Conservation (phyloP, 2,113 vertebrate species). For the Hystrix brachyura region DNA sequence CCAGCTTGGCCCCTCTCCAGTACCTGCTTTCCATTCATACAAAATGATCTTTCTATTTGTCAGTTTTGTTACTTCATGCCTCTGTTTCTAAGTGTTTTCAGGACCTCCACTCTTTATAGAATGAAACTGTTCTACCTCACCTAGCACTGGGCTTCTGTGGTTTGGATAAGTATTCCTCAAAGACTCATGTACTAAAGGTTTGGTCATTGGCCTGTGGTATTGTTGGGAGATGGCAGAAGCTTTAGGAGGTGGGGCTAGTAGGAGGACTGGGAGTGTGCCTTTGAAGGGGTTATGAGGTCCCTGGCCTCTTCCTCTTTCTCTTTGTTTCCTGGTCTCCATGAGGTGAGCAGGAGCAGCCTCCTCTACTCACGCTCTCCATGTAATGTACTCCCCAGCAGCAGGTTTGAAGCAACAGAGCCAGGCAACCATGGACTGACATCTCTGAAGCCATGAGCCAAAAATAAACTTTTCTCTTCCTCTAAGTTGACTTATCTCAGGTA, state of each 20-base stretch:
- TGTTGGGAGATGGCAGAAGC: background rate
- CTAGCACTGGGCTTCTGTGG: background rate
- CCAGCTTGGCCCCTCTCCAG: background rate
- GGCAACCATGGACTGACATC: background rate
- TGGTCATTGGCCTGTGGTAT: background rate
- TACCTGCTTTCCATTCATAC: background rate
- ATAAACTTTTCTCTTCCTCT: background rate
- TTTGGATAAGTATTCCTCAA: background rate
- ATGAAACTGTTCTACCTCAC: background rate
- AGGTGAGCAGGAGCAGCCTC: background rate
- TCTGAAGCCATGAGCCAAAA: background rate
- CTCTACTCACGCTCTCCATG: accelerated
- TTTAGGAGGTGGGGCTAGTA: background rate
- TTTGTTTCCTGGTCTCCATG: background rate
- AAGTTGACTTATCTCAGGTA: background rate
- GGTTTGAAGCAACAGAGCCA: background rate
- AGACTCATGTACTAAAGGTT: background rate
- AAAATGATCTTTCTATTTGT: background rate
- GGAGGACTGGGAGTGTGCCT: background rate
- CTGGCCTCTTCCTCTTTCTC: background rate
- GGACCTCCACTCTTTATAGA: background rate
- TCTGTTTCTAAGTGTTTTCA: background rate
- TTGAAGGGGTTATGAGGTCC: background rate
- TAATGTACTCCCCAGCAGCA: too few relatives aligned
- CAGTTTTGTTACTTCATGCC: background rate